phyloP scores from a whole-genome alignment of 2,888 invertebrate species.

The Scaptomyza reducta region DNA sequence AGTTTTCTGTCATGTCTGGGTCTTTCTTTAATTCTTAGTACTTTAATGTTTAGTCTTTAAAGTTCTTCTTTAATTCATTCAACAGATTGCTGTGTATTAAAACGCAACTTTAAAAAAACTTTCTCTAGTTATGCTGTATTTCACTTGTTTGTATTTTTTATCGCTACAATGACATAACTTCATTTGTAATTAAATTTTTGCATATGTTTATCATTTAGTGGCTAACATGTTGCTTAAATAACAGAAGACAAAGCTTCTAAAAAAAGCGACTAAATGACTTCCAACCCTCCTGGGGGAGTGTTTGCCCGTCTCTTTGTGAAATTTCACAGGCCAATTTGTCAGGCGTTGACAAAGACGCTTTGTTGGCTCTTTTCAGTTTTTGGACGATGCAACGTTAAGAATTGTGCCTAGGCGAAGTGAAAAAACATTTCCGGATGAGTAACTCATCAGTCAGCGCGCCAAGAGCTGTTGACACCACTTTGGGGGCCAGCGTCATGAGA shows the following conservation, averaged over 20 bases:
- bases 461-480: slow-evolving; percentile 80
- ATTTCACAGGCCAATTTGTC: slow-evolving; percentile 74
- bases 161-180: neutral
- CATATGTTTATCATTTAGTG: slow-evolving; percentile 1
- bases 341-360: slow-evolving; percentile 76
- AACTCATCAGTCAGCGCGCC: slow-evolving; percentile 76
- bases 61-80: neutral
- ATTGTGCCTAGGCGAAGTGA: slow-evolving; percentile 40
- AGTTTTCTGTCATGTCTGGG: too few relatives aligned
- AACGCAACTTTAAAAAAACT: neutral
- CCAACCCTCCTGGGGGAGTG: neutral
- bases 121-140: neutral
- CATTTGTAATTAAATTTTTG: neutral
- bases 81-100: neutral
- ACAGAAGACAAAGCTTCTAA: slow-evolving; percentile 17
- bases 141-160: neutral
- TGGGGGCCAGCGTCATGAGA: slow-evolving; percentile 75
- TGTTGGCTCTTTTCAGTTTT: slow-evolving; percentile 66
- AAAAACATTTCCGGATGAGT: slow-evolving; percentile 80
- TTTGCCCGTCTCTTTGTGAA: slow-evolving; percentile 41
- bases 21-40: neutral
- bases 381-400: slow-evolving; percentile 14
- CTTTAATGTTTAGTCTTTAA: neutral
- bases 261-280: slow-evolving; percentile 23
- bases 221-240: slow-evolving; percentile 7